A percentile compares a stretch with the other conserved stretches of the same genome.
Conservation (phyloP, 1,140 invertebrate species). For the Lucilia cuprina region DNA sequence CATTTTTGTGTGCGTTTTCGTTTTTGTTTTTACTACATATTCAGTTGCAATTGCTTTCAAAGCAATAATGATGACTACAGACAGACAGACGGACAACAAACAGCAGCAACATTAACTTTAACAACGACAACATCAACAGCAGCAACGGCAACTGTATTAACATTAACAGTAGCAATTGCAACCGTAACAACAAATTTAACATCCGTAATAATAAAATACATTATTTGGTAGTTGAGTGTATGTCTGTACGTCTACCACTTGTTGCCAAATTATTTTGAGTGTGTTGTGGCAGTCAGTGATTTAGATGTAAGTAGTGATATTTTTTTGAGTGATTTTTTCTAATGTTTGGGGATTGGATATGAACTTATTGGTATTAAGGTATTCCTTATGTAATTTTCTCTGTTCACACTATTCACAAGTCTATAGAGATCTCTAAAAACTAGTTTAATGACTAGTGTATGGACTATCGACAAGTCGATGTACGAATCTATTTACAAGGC, state of each 20-base stretch:
- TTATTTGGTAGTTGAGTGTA: neutral
- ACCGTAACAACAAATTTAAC: neutral
- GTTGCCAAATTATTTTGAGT: neutral
- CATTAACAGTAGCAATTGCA: slow-evolving; percentile 6
- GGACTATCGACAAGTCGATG: too few species aligned
- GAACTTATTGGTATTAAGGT: too few species aligned
- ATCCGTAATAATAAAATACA: slow-evolving; percentile 3
- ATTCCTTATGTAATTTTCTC: too few species aligned
- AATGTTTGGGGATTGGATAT: too few species aligned
- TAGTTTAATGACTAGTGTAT: too few species aligned
- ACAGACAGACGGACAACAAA: neutral
- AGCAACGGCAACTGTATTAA: neutral
- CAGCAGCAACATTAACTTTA: neutral
- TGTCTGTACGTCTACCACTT: neutral
- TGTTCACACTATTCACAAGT: too few species aligned
- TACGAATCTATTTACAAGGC: too few species aligned
- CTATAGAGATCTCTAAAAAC: too few species aligned
- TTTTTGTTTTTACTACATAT: neutral
- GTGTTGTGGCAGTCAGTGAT: neutral
- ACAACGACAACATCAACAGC: too few species aligned
- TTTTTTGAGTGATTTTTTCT: too few species aligned
- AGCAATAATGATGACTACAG: neutral
- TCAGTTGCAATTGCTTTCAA: neutral
- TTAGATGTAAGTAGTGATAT: neutral
- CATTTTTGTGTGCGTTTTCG: neutral